A percentile compares a stretch with the other conserved stretches of the same genome.
Evolutionary conservation across 2,888 invertebrate genomes (phyloP).

Genomic region (Ryuthela nishihirai): DNA sequence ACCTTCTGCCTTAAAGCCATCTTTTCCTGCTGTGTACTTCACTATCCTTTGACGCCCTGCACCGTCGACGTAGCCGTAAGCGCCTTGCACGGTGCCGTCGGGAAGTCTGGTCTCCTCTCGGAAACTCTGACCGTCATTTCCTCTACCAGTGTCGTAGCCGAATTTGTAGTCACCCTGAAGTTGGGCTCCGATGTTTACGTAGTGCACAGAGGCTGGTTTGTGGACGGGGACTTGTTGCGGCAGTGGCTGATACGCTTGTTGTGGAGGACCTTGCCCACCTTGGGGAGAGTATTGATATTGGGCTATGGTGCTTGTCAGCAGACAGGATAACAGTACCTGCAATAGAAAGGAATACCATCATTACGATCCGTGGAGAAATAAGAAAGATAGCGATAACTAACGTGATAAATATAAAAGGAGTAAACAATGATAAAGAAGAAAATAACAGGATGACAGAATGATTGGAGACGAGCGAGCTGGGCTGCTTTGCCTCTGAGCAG

Average conservation of each 20-base stretch:
- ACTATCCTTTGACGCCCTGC: conserved; percentile 34
- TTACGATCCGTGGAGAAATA: no score
- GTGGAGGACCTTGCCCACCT: conserved; percentile 6
- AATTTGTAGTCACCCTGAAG: conserved; percentile 40
- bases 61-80: conserved; percentile 39
- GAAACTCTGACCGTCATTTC: conserved; percentile 33
- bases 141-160: conserved; percentile 39
- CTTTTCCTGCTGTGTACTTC: conserved; percentile 42
- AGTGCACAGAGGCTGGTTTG: conserved; percentile 33
- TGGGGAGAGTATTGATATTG: conserved; percentile 19
- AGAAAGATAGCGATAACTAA: no score
- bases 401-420: no score
- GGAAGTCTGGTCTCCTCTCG: conserved; percentile 39
- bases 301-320: conserved; percentile 1
- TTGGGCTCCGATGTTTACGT: conserved; percentile 34
- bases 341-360: no score
- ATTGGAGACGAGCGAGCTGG: no score
- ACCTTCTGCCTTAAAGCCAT: conserved; percentile 37
- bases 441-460: no score
- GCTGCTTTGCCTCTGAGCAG: no score
- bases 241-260: neutral
- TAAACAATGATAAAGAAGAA: no score
- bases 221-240: neutral
- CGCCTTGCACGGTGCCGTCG: conserved; percentile 37
- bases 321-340: conserved; percentile 11